phyloP scores from a whole-genome alignment of 2,888 invertebrate species.

The Amiota communis region DNA sequence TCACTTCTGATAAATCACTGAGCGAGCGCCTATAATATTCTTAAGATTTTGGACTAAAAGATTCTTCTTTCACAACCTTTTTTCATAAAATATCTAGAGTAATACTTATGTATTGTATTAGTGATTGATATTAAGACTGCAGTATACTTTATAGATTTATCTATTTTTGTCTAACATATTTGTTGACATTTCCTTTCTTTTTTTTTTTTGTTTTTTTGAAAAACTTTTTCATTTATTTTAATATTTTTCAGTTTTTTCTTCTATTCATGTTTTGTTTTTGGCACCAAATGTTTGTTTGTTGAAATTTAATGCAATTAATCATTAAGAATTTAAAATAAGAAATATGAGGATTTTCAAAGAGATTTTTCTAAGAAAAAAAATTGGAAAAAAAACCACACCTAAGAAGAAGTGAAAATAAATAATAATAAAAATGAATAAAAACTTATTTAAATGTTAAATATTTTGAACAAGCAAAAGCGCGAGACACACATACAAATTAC shows the following conservation, averaged over 20 bases:
- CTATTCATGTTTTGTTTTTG: conserved; percentile 48
- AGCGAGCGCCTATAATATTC: too few species aligned
- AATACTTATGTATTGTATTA: too few species aligned
- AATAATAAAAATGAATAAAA: neutral
- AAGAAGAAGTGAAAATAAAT: neutral
- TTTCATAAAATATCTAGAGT: too few species aligned
- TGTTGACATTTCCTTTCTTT: neutral
- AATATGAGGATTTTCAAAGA: neutral
- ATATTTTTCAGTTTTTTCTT: conserved; percentile 31
- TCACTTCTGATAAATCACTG: too few species aligned
- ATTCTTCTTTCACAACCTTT: too few species aligned
- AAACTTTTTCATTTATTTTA: conserved; percentile 46
- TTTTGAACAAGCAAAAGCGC: neutral
- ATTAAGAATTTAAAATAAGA: conserved; percentile 6
- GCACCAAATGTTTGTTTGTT: neutral
- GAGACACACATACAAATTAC: neutral
- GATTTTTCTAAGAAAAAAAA: neutral
- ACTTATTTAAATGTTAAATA: neutral
- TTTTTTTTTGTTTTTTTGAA: conserved; percentile 9
- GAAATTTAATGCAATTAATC: conserved; percentile 19
- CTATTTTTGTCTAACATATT: too few species aligned
- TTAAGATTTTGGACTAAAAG: too few species aligned
- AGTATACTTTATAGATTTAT: too few species aligned
- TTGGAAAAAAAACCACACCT: neutral
- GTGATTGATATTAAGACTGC: too few species aligned